Evolutionary conservation across 1,140 invertebrate genomes (phyloP).

Genomic region (Heliconius hewitsoni): DNA sequence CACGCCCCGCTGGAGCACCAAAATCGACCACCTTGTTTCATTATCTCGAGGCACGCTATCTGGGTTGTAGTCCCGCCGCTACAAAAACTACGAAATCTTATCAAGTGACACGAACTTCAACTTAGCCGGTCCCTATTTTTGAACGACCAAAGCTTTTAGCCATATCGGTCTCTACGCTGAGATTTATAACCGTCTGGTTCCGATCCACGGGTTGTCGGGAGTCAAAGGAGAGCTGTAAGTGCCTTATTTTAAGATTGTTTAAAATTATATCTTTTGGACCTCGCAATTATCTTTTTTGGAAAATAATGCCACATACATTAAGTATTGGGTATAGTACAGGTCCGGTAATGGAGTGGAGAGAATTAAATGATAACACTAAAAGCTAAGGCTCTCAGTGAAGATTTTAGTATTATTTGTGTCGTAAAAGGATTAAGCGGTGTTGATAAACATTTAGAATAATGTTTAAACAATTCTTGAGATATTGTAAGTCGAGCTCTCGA

Average conservation of each 20-base stretch:
- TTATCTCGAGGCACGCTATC: conserved; percentile 71
- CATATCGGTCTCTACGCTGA: conserved; percentile 61
- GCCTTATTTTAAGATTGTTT: conserved; percentile 32
- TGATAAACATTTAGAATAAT: conserved; percentile 38
- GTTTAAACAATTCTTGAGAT: conserved; percentile 44
- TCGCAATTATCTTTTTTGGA: conserved; percentile 10
- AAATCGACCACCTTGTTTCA: conserved; percentile 57
- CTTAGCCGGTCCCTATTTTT: conserved; percentile 74
- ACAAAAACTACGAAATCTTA: conserved; percentile 77
- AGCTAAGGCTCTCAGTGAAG: conserved; percentile 37
- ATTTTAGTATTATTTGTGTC: conserved; percentile 33
- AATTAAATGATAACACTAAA: conserved; percentile 49
- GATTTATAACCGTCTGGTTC: conserved; percentile 69
- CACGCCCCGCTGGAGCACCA: conserved; percentile 56
- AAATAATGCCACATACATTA: conserved; percentile 4
- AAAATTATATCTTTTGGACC: not conserved
- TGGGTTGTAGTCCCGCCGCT: conserved; percentile 57
- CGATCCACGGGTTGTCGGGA: conserved; percentile 71
- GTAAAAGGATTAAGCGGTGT: conserved; percentile 32
- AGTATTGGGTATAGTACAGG: not conserved
- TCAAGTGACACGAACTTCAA: conserved; percentile 72
- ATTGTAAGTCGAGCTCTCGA: conserved; percentile 53
- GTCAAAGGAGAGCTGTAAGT: conserved; percentile 67
- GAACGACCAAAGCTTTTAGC: conserved; percentile 70
- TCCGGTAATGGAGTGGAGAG: not conserved